Conservation (phyloP, 2,113 vertebrate species). For the Pongo pygmaeus region DNA sequence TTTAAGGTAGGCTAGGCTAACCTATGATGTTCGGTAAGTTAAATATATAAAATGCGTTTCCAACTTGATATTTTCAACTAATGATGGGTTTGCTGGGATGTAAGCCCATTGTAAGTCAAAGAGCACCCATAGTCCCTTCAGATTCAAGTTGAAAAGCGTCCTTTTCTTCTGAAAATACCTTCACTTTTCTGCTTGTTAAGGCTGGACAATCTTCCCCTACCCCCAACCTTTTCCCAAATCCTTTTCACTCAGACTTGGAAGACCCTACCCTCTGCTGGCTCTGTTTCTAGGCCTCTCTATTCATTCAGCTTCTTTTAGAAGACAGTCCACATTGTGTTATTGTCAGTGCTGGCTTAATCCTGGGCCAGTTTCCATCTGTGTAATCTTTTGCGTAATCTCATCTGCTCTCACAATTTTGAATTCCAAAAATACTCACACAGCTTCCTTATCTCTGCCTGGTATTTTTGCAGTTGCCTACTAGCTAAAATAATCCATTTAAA, state of each 20-base stretch:
- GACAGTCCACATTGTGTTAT: background rate
- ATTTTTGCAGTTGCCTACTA: background rate
- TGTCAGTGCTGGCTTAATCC: background rate
- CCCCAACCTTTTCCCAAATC: background rate
- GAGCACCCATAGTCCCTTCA: background rate
- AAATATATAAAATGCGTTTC: background rate
- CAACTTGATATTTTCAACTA: background rate
- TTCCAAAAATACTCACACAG: constrained; percentile 5
- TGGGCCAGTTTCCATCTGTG: background rate
- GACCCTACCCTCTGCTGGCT: background rate
- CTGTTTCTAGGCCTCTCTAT: background rate
- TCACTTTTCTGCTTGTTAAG: background rate
- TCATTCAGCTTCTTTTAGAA: background rate
- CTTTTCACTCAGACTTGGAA: background rate
- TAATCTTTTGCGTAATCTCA: constrained; percentile 48
- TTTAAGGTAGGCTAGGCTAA: background rate
- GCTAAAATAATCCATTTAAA: constrained; percentile 45
- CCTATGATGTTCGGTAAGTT: background rate
- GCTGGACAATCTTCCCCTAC: background rate
- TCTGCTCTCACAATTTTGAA: constrained; percentile 30
- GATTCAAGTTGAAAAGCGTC: background rate
- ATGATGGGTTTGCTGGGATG: background rate
- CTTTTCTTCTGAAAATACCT: background rate
- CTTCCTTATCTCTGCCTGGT: constrained; percentile 28
- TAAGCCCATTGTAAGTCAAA: background rate